Evolutionary conservation across 2,797 vertebrate genomes (phyloP), one percentile per base, ranked within the genome.

Genomic region (Lacerta viridis): DNA sequence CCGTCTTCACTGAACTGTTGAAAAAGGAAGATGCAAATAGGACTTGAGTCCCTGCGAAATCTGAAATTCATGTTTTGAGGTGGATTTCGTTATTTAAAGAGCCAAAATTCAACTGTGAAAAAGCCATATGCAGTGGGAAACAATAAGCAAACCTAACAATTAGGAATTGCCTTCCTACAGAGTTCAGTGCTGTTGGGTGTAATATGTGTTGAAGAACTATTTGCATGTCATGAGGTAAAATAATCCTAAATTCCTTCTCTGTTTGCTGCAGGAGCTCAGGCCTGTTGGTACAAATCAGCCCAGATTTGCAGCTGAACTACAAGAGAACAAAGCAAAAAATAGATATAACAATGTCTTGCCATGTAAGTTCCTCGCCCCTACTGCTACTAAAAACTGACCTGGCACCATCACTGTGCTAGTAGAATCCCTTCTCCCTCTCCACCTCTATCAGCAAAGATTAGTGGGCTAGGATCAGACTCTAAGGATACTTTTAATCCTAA

Each of bases 321-420:
- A 95, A 46, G 98, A 99, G 64, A 99, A 99, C 92, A 98, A 98
- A 94, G 95, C 96, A 5, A 99, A 99, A 97, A 99, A 99, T 91
- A 98, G 99, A 94, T 99, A 99, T 95, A 99, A 98, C 95, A 99
- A 99, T 0, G 99, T 99, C 71, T 96, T 99, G 86, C 98, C 99
- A 76, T 99, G 99, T 99, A 96, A 98, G 99, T 81, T 25, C 1
- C 1, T 68, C 27, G 20, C 20, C 18, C 18, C 75, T 86, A 39
- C 41, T 76, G 25, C 7, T 41, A 39, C 59, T 80, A n/a, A 50
- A 80, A 46, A 46, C 7, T 29, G 15, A 64, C 74, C 36, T 29
- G 66, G 29, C 18, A 23, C 18, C 66, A 75, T 46, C 15, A 80
- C 66, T 72, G 4, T 61, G 46, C 50, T 81, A 43, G 43, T 81